Evolutionary conservation across 2,113 vertebrate species (phyloP).

Genomic region (mouse (Mus musculus)): GRCm39 chr14:30231001-30231500

Average conservation of each 20-base stretch:
- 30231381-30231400: not conserved
- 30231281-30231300: slow-evolving; percentile 42
- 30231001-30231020: slow-evolving; percentile 55
- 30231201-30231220: not conserved
- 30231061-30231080: not conserved
- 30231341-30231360: not conserved
- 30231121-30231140: not conserved
- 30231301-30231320: not conserved
- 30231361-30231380: not conserved
- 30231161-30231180: not conserved
- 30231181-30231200: not conserved
- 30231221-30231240: not conserved
- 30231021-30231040: not conserved
- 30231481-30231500: slow-evolving; percentile 30
- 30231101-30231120: not conserved
- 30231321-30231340: not conserved
- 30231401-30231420: not conserved
- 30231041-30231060: not conserved
- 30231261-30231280: slow-evolving; percentile 47
- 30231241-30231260: not conserved
- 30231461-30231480: not conserved
- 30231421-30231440: slow-evolving; percentile 7
- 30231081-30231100: not conserved
- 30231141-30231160: not conserved
- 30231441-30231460: slow-evolving; percentile 19